Evolutionary conservation across 2,888 invertebrate genomes (phyloP).

Genomic region (Lordiphosa andalusiaca): DNA sequence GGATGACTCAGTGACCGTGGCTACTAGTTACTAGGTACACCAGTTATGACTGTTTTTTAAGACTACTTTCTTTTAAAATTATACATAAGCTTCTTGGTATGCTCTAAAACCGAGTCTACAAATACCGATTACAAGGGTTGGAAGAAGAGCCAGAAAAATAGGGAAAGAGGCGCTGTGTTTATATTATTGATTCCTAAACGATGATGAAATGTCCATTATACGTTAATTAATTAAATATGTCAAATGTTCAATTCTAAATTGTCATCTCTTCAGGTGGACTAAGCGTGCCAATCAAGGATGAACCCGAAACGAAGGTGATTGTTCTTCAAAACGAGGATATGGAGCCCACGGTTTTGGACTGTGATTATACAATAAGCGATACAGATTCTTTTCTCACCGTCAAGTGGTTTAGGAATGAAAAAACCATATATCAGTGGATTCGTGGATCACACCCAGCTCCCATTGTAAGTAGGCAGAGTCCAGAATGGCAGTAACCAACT

Average conservation of each 20-base stretch:
- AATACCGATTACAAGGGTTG: too few species aligned
- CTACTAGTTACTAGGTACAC: too few species aligned
- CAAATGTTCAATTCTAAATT: not conserved
- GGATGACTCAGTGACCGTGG: too few species aligned
- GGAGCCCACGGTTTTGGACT: constrained; percentile 56
- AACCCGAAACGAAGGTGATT: constrained; percentile 43
- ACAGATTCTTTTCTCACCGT: constrained; percentile 44
- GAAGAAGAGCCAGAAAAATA: too few species aligned
- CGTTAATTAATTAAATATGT: not conserved
- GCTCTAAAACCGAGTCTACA: too few species aligned
- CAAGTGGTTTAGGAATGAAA: constrained; percentile 57
- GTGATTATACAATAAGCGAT: constrained; percentile 51
- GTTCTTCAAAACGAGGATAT: constrained; percentile 50
- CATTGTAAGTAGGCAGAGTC: constrained; percentile 32
- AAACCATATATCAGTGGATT: constrained; percentile 61
- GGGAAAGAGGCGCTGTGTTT: too few species aligned
- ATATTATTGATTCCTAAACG: too few species aligned
- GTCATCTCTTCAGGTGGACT: constrained; percentile 23
- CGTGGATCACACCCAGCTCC: constrained; percentile 48
- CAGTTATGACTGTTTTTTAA: too few species aligned
- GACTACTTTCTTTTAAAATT: too few species aligned
- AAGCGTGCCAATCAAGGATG: constrained; percentile 33
- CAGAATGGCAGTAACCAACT: not conserved
- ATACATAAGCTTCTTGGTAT: too few species aligned
- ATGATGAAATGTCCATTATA: too few species aligned